phyloP scores from a whole-genome alignment of 2,797 vertebrate genomes.

The Hippoglossus hippoglossus region DNA sequence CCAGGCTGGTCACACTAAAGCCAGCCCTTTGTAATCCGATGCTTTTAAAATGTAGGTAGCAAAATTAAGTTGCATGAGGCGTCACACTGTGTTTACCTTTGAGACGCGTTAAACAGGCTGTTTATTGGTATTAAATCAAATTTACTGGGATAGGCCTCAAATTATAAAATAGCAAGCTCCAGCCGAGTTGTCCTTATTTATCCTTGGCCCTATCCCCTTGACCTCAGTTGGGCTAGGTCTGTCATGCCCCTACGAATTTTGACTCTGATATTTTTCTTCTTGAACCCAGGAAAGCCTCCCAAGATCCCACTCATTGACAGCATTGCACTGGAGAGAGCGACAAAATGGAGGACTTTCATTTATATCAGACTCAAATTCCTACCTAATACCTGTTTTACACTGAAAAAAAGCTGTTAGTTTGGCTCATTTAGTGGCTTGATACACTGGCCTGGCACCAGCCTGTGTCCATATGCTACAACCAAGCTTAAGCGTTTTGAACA shows the following conservation, averaged over 20 bases:
- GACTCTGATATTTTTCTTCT: slow-evolving; percentile 19
- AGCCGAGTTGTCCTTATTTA: background rate
- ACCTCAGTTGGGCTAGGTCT: slow-evolving; percentile 38
- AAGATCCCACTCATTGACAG: slow-evolving; percentile 49
- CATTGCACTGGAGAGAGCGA: background rate
- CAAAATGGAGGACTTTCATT: slow-evolving; percentile 19
- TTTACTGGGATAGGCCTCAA: background rate
- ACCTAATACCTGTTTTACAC: slow-evolving; percentile 8
- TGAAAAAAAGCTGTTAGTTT: background rate
- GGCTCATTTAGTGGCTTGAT: slow-evolving; percentile 17
- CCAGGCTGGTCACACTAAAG: slow-evolving; percentile 35
- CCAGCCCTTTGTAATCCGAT: slow-evolving; percentile 45
- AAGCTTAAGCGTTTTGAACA: slow-evolving; percentile 8
- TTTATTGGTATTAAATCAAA: slow-evolving; percentile 38
- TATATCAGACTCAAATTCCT: slow-evolving; percentile 26
- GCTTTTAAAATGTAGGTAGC: slow-evolving; percentile 35
- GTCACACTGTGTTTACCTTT: slow-evolving; percentile 37
- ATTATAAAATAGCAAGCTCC: slow-evolving; percentile 10
- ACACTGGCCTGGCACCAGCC: background rate
- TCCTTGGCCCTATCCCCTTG: slow-evolving; percentile 14
- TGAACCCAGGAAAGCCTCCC: slow-evolving; percentile 17
- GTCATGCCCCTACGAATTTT: slow-evolving; percentile 25
- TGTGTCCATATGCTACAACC: background rate
- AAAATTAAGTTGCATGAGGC: slow-evolving; percentile 25
- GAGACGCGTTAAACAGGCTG: slow-evolving; percentile 35